These are phyloP conservation scores for Phaethornis superciliosus DNA, from an alignment of 2,113 vertebrate species.

Conservation along the genomic window DNA sequence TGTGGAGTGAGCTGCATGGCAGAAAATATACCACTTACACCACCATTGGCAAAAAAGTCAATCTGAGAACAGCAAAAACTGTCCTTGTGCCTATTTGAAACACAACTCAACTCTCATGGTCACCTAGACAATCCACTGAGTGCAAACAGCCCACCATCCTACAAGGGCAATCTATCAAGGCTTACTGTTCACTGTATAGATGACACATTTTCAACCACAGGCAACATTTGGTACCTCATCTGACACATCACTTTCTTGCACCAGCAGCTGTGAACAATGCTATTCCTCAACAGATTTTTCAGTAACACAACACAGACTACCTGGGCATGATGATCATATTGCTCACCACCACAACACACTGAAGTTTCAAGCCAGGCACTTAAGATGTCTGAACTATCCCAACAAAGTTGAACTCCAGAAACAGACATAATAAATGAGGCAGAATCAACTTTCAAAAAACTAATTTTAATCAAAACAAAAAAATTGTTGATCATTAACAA, in stretches of 20 bases:
- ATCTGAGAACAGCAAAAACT: neutral
- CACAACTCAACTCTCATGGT: neutral
- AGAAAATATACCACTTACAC: neutral
- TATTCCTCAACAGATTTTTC: neutral
- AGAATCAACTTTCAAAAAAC: constrained; percentile 92
- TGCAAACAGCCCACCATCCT: neutral
- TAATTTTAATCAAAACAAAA: constrained; percentile 99
- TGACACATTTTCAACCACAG: neutral
- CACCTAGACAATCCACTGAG: neutral
- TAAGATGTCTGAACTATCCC: neutral
- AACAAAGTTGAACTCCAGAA: neutral
- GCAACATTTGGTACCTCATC: neutral
- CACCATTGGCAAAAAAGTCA: neutral
- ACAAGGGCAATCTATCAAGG: rapidly evolving
- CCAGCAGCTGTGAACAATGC: neutral
- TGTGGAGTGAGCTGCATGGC: neutral
- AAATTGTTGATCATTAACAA: constrained; percentile 98
- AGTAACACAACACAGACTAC: neutral
- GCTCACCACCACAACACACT: neutral
- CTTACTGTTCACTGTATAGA: neutral
- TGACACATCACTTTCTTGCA: neutral
- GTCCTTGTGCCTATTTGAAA: neutral
- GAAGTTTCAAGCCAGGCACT: neutral
- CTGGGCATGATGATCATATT: neutral
- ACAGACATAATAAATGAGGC: constrained; percentile 76